A percentile compares a stretch with the other conserved stretches of the same genome.
Evolutionary conservation across 2,113 vertebrate species (phyloP).

Genomic region (Lamprologus speciosus): DNA sequence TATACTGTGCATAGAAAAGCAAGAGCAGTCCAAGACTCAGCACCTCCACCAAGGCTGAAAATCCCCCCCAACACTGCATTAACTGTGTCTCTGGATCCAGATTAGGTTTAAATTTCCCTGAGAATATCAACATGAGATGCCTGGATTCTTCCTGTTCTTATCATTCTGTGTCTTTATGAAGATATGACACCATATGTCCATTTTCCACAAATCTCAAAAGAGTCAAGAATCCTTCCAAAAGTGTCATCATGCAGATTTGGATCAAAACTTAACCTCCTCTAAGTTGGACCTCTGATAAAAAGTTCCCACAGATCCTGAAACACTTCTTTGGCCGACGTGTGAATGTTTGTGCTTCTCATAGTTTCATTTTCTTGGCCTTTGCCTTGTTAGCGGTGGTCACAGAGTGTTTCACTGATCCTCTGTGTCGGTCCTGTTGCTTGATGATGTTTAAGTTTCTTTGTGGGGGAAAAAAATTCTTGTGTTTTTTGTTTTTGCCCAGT

Average conservation of each 20-base stretch:
- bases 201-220: neutral
- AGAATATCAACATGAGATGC: neutral
- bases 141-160: neutral
- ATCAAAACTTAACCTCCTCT: neutral
- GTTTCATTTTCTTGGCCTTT: neutral
- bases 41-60: neutral
- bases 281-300: neutral
- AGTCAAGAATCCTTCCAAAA: neutral
- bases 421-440: accelerated
- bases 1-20: neutral
- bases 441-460: too few relatives aligned
- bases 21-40: neutral
- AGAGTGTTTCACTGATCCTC: neutral
- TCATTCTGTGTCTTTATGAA: neutral
- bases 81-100: accelerated
- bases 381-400: neutral
- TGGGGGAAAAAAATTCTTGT: neutral
- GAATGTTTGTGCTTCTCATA: neutral
- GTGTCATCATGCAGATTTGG: neutral
- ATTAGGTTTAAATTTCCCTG: neutral
- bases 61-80: neutral
- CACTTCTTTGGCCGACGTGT: neutral
- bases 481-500: slow-evolving; percentile 41
- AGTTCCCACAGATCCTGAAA: neutral
- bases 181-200: accelerated